Evolutionary conservation across 1,140 invertebrate genomes (phyloP).

Genomic region (Zaprionus tsacasi): DNA sequence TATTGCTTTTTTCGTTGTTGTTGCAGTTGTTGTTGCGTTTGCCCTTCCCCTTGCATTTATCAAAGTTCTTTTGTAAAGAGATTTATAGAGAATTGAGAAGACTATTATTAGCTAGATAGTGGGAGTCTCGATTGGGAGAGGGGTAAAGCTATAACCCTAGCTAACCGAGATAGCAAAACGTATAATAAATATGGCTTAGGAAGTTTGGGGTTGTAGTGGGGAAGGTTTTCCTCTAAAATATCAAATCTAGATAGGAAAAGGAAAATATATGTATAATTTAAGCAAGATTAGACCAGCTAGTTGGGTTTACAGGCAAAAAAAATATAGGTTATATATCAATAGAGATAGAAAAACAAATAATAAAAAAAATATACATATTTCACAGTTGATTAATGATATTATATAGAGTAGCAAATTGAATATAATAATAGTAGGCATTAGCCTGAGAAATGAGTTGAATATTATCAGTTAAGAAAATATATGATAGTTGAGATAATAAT

Average conservation of each 20-base stretch:
- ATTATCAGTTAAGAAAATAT: background rate
- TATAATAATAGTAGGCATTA: background rate
- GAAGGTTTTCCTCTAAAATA: background rate
- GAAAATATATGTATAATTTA: background rate
- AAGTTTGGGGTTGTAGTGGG: background rate
- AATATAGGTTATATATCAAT: background rate
- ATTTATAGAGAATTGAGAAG: conserved; percentile 15
- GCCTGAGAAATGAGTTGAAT: background rate
- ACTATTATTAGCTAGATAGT: conserved; percentile 6
- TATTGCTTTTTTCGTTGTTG: conserved; percentile 78
- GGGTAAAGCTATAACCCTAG: background rate
- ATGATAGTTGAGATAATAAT: background rate
- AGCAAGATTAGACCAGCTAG: too few relatives aligned
- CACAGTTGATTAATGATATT: background rate
- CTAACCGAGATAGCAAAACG: background rate
- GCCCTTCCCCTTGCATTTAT: conserved; percentile 52
- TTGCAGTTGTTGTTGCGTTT: conserved; percentile 34
- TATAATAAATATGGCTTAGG: background rate
- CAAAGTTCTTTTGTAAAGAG: conserved; percentile 53
- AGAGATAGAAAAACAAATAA: background rate
- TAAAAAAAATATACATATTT: background rate
- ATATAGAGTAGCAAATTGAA: background rate
- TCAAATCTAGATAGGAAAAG: conserved; percentile 4
- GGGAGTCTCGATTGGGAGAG: too few relatives aligned
- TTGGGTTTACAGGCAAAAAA: too few relatives aligned